Base-by-base conservation (phyloP, 2,888 invertebrate species). In the Digitonthophagus gazella region DNA sequence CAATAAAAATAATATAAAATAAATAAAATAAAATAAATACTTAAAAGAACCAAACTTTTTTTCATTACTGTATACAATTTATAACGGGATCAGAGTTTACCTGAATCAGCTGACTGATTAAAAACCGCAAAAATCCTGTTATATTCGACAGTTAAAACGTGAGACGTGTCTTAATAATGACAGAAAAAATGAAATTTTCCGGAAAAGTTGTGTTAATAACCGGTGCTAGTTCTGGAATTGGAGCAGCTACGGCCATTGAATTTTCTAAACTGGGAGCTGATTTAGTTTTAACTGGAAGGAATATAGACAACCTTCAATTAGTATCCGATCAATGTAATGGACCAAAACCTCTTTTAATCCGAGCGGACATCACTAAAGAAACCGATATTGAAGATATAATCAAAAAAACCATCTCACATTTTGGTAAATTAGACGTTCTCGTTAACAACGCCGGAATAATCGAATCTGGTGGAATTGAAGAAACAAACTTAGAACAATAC, bases 141-240 rank as follows among this genome's bases (percentile, higher is more conserved):
- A n/a, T n/a, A n/a, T n/a, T n/a, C n/a, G n/a, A n/a, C n/a, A n/a
- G n/a, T n/a, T n/a, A n/a, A n/a, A n/a, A n/a, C n/a, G n/a, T n/a
- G n/a, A n/a, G n/a, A n/a, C 56, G 57, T 57, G 57, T 16, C 14
- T 15, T 11, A 15, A 16, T 57, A 57, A n/a, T 57, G n/a, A n/a
- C n/a, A n/a, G n/a, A n/a, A 1, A 3, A 61, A 18, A 69, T 69
- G 68, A n/a, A n/a, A n/a, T 89, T 90, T 75, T 80, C 84, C 57
- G 91, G 90, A 54, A 92, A 92, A 87, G 91, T 92, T 3, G 88
- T 91, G 6, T 83, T 92, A 65, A 87, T 92, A 72, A 91, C 92
- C 63, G 94, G 95, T 64, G 93, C 93, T 0, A 93, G 93, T 81
- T 93, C 93, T 14, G 95, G 95, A 3, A 95, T 95, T 72, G 95